Percentiles rank a stretch among this genome's conserved stretches.
These are phyloP conservation scores for Drosophila paramelanica DNA, from an alignment of 2,888 invertebrate genomes.

Conservation along the genomic window DNA sequence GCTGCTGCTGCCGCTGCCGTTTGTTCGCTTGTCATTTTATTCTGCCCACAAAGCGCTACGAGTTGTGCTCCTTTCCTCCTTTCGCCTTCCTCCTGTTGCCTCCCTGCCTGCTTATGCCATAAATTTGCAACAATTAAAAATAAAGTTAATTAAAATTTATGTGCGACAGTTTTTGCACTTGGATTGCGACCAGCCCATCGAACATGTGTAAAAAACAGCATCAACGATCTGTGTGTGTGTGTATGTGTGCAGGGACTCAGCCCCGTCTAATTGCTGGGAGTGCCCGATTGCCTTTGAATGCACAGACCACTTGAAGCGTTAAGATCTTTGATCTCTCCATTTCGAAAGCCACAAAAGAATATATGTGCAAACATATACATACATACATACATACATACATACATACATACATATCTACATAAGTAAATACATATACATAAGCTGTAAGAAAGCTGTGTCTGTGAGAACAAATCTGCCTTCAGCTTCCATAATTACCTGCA, in stretches of 20 bases:
- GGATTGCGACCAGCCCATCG: slow-evolving; percentile 54
- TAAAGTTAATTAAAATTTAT: slow-evolving; percentile 82
- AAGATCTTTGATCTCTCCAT: slow-evolving; percentile 59
- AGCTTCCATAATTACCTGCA: too few species aligned
- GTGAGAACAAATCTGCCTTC: too few species aligned
- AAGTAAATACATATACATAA: too few species aligned
- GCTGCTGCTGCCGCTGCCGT: slow-evolving; percentile 28
- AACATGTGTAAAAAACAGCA: slow-evolving; percentile 49
- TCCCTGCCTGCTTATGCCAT: slow-evolving; percentile 69
- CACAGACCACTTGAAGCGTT: slow-evolving; percentile 50
- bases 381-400: too few species aligned
- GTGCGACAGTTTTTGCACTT: slow-evolving; percentile 79
- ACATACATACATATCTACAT: too few species aligned
- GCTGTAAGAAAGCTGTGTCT: too few species aligned
- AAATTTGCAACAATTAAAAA: slow-evolving; percentile 82
- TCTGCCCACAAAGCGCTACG: slow-evolving; percentile 58
- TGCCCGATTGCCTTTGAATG: slow-evolving; percentile 53
- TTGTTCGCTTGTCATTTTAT: slow-evolving; percentile 74
- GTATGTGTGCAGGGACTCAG: slow-evolving; percentile 21
- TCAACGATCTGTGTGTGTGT: background rate
- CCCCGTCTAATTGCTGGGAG: slow-evolving; percentile 76
- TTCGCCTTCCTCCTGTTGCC: background rate
- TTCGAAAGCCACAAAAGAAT: slow-evolving; percentile 2
- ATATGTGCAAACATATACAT: too few species aligned
- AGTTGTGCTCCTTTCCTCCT: slow-evolving; percentile 15